phyloP scores from a whole-genome alignment of 1,140 invertebrate species.

The Episyrphus balteatus region DNA sequence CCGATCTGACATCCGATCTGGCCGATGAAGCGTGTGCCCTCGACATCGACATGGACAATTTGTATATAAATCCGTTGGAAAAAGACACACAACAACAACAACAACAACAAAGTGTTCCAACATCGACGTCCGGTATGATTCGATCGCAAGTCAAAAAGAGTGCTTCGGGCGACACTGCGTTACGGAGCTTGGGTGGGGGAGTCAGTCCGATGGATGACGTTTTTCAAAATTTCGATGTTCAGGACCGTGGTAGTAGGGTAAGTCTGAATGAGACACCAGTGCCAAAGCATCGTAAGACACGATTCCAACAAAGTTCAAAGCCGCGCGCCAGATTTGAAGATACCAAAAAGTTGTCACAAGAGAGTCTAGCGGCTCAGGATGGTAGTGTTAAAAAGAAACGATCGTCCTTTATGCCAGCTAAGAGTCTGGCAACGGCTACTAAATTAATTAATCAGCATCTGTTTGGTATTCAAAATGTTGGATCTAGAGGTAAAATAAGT shows the following conservation, averaged over 20 bases:
- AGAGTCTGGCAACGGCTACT: constrained; percentile 56
- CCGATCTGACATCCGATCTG: constrained; percentile 62
- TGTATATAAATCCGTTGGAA: constrained; percentile 86
- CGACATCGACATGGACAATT: constrained; percentile 56
- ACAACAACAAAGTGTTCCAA: constrained; percentile 23
- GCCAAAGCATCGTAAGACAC: constrained; percentile 74
- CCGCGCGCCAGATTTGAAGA: constrained; percentile 31
- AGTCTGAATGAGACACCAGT: constrained; percentile 55
- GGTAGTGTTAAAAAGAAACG: constrained; percentile 35
- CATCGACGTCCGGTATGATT: constrained; percentile 25
- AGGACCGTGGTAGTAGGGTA: constrained; percentile 47
- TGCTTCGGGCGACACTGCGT: constrained; percentile 60
- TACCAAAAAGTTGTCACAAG: constrained; percentile 39
- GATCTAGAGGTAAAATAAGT: constrained; percentile 37
- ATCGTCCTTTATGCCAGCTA: constrained; percentile 48
- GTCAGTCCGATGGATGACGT: constrained; percentile 41
- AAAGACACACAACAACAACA: constrained; percentile 31
- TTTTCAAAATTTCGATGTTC: constrained; percentile 41
- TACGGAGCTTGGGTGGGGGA: constrained; percentile 40
- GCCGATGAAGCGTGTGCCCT: constrained; percentile 38
- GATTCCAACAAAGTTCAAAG: constrained; percentile 58
- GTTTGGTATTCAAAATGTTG: constrained; percentile 50
- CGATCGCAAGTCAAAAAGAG: constrained; percentile 56
- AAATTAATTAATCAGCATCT: constrained; percentile 65
- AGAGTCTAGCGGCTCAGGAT: constrained; percentile 38